Conservation (phyloP, 2,113 vertebrate species). For the Anolis sagrei region DNA sequence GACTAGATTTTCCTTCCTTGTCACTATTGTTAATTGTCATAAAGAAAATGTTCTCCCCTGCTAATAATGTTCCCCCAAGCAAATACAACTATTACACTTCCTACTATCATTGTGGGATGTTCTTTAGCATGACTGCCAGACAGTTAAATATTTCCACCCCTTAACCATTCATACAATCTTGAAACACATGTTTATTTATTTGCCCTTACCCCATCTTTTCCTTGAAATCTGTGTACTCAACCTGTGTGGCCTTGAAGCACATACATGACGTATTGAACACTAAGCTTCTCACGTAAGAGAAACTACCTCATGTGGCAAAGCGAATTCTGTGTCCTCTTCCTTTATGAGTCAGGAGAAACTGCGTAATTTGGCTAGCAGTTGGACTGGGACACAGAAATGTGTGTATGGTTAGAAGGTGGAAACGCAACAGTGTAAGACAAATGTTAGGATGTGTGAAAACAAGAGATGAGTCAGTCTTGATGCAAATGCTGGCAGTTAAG, state of each 20-base stretch:
- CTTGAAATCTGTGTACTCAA: neutral
- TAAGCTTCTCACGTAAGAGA: neutral
- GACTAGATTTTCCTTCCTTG: too few species aligned
- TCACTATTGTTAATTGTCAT: too few species aligned
- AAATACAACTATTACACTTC: neutral
- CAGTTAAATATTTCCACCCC: neutral
- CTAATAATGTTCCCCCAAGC: neutral
- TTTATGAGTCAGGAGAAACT: neutral
- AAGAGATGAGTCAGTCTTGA: slow-evolving; percentile 52
- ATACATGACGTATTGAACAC: neutral
- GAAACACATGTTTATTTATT: neutral
- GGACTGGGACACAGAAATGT: too few species aligned
- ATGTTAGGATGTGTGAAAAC: slow-evolving; percentile 56
- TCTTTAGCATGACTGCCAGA: neutral
- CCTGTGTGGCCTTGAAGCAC: neutral
- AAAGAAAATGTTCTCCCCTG: too few species aligned
- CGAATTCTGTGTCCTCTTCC: neutral
- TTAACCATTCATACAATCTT: neutral
- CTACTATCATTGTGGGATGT: too few species aligned
- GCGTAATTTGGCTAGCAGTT: too few species aligned
- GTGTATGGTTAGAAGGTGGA: slow-evolving; percentile 21
- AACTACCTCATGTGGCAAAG: neutral
- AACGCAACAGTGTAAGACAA: slow-evolving; percentile 42
- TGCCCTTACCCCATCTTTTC: neutral
- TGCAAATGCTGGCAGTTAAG: slow-evolving; percentile 53